These are phyloP conservation scores for Syngnathus acus DNA, from an alignment of 2,797 vertebrate genomes.

Conservation along the genomic window DNA sequence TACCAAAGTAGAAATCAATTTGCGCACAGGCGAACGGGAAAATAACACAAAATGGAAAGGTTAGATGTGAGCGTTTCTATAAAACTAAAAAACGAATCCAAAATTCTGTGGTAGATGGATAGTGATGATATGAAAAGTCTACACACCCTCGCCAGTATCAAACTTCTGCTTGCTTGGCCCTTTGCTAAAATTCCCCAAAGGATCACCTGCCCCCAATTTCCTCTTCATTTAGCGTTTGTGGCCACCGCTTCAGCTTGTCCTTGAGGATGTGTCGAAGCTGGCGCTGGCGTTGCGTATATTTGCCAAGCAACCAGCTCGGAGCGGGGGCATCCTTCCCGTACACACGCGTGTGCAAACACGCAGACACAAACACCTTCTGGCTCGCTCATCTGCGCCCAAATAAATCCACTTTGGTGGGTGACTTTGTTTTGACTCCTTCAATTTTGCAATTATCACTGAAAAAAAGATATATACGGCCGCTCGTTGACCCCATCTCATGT, in stretches of 20 bases:
- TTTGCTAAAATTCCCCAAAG: constrained; percentile 42
- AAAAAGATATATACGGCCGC: neutral
- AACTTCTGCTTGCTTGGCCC: constrained; percentile 16
- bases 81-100: neutral
- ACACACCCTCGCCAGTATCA: neutral
- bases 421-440: constrained; percentile 7
- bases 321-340: neutral
- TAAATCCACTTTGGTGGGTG: neutral
- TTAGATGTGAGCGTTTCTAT: neutral
- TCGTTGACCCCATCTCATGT: constrained; percentile 26
- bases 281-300: neutral
- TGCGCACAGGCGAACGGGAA: neutral
- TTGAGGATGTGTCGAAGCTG: constrained; percentile 46
- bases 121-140: too few species aligned
- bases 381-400: constrained; percentile 1
- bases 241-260: constrained; percentile 47
- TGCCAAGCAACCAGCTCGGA: neutral
- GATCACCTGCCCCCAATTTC: constrained; percentile 48
- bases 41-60: neutral
- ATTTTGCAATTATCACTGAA: neutral
- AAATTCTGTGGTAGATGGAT: neutral
- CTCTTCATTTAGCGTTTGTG: constrained; percentile 23
- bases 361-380: constrained; percentile 5
- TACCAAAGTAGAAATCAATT: neutral
- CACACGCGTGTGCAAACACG: neutral